Conservation (phyloP, 53 echinoderm and acorn worm species). For the Holothuria scabra region DNA sequence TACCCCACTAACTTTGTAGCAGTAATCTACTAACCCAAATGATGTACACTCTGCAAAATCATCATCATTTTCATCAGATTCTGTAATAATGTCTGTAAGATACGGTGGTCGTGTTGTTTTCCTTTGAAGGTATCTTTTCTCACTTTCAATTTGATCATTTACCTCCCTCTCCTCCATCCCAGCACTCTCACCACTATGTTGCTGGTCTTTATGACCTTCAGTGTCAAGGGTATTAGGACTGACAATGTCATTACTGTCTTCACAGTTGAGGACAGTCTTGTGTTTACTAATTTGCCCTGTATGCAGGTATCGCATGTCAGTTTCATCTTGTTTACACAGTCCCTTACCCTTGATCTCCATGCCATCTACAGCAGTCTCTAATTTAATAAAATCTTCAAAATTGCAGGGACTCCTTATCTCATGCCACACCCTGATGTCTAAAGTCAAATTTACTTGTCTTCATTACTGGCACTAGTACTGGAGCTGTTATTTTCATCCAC, state of each 20-base stretch:
- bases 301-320: background rate
- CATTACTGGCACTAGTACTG: too few species aligned
- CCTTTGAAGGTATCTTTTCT: slow-evolving; percentile 39
- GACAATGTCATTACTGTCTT: slow-evolving; percentile 6
- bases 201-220: background rate
- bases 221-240: background rate
- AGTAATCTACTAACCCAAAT: background rate
- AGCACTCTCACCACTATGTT: background rate
- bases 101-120: slow-evolving; percentile 30
- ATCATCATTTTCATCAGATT: slow-evolving; percentile 19
- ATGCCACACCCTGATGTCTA: slow-evolving; percentile 2
- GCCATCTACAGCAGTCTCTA: background rate
- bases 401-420: slow-evolving; percentile 23
- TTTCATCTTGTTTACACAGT: background rate
- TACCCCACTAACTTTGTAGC: background rate
- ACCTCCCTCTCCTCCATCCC: background rate
- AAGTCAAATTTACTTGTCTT: background rate
- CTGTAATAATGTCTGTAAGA: slow-evolving; percentile 24
- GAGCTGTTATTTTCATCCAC: background rate
- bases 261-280: background rate
- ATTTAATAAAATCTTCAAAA: slow-evolving; percentile 4
- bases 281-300: slow-evolving; percentile 10
- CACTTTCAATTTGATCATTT: background rate
- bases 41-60: too few species aligned
- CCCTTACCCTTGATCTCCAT: background rate